Percentiles rank a stretch among this genome's conserved stretches.
These are phyloP conservation scores for Gambusia holbrooki DNA, from an alignment of 2,113 vertebrate species.

Conservation along the genomic window DNA sequence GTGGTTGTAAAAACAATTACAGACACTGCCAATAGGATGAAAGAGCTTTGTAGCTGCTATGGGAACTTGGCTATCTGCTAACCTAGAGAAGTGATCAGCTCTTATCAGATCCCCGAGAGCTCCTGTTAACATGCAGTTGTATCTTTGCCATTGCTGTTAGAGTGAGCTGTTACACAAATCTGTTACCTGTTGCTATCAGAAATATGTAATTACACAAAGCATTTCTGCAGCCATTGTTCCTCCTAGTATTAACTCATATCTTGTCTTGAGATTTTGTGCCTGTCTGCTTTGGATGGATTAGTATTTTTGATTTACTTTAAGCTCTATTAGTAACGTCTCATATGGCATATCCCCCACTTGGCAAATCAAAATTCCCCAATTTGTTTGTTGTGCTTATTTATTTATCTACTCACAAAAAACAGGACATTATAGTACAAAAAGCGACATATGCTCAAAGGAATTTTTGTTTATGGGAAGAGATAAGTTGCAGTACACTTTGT, in stretches of 20 bases:
- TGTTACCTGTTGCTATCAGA: slow-evolving; percentile 54
- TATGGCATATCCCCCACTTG: neutral
- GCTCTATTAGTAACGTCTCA: slow-evolving; percentile 9
- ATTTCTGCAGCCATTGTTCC: slow-evolving; percentile 36
- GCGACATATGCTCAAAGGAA: too few species aligned
- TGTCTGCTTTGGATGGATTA: slow-evolving; percentile 46
- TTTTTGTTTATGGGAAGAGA: too few species aligned
- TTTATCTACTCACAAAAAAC: too few species aligned
- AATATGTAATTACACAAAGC: slow-evolving; percentile 52
- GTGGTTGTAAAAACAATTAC: slow-evolving; percentile 4
- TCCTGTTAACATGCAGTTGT: slow-evolving; percentile 19
- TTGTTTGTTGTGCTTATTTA: neutral
- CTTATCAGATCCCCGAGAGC: slow-evolving; percentile 51
- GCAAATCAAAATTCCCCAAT: neutral
- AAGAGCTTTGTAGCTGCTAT: slow-evolving; percentile 4
- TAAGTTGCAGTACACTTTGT: too few species aligned
- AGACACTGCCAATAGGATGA: slow-evolving; percentile 3
- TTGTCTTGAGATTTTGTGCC: slow-evolving; percentile 25
- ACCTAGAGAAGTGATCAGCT: slow-evolving; percentile 37
- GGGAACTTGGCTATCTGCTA: slow-evolving; percentile 26
- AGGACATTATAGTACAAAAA: too few species aligned
- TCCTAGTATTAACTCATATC: slow-evolving; percentile 24
- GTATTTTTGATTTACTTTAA: slow-evolving; percentile 32
- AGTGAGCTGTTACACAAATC: slow-evolving; percentile 36
- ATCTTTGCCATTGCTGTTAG: neutral